phyloP scores from a whole-genome alignment of 2,113 vertebrate species.

The Neotoma lepida region DNA sequence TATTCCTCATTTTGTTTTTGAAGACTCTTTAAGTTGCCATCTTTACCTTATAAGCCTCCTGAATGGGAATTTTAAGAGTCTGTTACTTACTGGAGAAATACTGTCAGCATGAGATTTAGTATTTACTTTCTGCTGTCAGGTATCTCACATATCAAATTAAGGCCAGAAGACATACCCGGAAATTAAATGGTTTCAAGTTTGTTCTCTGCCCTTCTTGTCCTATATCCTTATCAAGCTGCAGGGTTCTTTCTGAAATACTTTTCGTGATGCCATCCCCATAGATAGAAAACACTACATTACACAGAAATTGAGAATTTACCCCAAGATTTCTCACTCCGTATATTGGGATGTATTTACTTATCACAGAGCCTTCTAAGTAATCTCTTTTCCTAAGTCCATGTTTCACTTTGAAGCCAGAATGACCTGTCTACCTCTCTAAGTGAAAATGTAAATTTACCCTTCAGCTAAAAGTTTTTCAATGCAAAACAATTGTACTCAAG shows the following conservation, averaged over 20 bases:
- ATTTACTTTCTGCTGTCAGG: constrained; percentile 51
- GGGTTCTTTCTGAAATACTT: constrained; percentile 9
- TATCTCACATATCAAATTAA: constrained; percentile 37
- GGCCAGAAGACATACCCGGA: not conserved
- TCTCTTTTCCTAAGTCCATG: not conserved
- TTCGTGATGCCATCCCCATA: not conserved
- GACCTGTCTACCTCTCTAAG: not conserved
- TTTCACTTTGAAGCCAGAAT: not conserved
- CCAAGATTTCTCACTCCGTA: not conserved
- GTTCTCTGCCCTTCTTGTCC: not conserved
- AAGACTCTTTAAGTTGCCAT: constrained; percentile 43
- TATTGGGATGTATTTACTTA: constrained; percentile 13
- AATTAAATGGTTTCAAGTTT: constrained; percentile 32
- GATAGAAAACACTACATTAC: not conserved
- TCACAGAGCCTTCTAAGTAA: not conserved
- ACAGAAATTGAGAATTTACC: not conserved
- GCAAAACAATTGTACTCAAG: not conserved
- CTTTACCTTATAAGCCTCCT: constrained; percentile 45
- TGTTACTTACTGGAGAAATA: constrained; percentile 57
- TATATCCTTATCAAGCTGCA: not conserved
- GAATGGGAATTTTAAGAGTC: constrained; percentile 19
- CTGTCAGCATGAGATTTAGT: constrained; percentile 34
- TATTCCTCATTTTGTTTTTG: constrained; percentile 39
- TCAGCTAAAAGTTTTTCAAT: constrained; percentile 16
- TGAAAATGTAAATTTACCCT: not conserved